Evolutionary conservation across 1,140 invertebrate species (phyloP).

Genomic region (Phthorimaea operculella): DNA sequence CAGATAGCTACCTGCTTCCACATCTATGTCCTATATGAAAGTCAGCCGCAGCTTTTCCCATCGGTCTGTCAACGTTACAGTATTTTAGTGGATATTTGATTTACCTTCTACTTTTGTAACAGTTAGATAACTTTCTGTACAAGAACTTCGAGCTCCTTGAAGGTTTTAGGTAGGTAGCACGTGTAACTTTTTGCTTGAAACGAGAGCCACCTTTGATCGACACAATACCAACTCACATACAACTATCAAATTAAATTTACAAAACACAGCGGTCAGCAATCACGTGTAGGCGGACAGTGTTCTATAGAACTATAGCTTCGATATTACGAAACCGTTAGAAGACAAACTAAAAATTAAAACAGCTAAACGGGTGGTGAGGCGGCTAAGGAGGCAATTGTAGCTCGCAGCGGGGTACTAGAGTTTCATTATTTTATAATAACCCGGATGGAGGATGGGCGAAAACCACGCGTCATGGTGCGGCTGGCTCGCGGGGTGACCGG

Average conservation of each 20-base stretch:
- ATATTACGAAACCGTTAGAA: conserved; percentile 61
- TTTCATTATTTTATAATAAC: conserved; percentile 67
- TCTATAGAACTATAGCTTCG: conserved; percentile 27
- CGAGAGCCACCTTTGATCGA: background rate
- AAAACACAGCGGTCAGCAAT: conserved; percentile 21
- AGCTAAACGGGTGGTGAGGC: conserved; percentile 55
- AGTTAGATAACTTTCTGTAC: too few relatives aligned
- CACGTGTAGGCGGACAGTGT: conserved; percentile 22
- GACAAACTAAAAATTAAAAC: conserved; percentile 67
- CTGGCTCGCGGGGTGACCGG: conserved; percentile 10
- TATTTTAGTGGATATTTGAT: too few relatives aligned
- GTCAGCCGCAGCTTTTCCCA: too few relatives aligned
- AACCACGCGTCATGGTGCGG: conserved; percentile 48
- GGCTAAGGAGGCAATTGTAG: conserved; percentile 64
- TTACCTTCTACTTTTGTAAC: too few relatives aligned
- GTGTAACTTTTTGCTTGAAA: background rate
- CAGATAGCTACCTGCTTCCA: too few relatives aligned
- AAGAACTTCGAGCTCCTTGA: too few relatives aligned
- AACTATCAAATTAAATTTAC: conserved; percentile 26
- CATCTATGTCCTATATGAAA: too few relatives aligned
- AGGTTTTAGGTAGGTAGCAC: too few relatives aligned
- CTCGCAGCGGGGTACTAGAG: conserved; percentile 55
- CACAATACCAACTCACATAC: too few relatives aligned
- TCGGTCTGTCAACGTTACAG: too few relatives aligned
- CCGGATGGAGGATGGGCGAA: conserved; percentile 50